phyloP scores from a whole-genome alignment of 2,113 vertebrate genomes.

The Xiphophorus maculatus region DNA sequence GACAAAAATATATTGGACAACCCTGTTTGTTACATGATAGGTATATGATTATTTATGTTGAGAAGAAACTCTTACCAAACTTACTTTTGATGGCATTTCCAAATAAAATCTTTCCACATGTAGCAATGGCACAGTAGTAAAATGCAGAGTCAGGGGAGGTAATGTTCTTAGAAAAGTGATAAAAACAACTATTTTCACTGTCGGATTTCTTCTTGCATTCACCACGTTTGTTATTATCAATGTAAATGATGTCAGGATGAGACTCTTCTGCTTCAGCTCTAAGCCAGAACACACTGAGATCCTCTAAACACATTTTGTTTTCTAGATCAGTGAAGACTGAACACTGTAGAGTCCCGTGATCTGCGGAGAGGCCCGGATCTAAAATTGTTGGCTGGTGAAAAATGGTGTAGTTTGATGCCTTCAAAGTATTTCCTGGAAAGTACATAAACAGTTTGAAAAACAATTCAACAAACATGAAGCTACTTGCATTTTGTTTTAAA shows the following conservation, averaged over 20 bases:
- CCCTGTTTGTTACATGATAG: not conserved
- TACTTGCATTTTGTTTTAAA: too few species aligned
- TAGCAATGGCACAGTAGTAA: constrained; percentile 49
- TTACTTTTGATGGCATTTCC: constrained; percentile 28
- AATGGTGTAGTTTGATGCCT: too few species aligned
- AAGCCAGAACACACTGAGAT: constrained; percentile 17
- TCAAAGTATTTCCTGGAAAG: too few species aligned
- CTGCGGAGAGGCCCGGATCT: too few species aligned
- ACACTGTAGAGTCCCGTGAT: too few species aligned
- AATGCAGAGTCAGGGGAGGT: constrained; percentile 27
- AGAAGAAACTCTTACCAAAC: constrained; percentile 5
- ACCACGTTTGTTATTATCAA: fast-evolving
- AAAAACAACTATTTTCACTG: not conserved
- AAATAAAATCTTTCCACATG: constrained; percentile 41
- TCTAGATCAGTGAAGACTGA: not conserved
- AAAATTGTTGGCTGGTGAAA: too few species aligned
- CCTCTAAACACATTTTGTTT: not conserved
- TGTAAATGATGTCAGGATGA: not conserved
- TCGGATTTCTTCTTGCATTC: fast-evolving
- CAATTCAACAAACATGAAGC: too few species aligned
- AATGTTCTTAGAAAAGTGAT: not conserved
- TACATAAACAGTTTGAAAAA: too few species aligned
- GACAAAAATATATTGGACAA: not conserved
- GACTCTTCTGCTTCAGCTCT: not conserved
- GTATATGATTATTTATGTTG: fast-evolving